Conservation (phyloP, 1,140 invertebrate genomes). For the Drosophila equinoxialis region DNA sequence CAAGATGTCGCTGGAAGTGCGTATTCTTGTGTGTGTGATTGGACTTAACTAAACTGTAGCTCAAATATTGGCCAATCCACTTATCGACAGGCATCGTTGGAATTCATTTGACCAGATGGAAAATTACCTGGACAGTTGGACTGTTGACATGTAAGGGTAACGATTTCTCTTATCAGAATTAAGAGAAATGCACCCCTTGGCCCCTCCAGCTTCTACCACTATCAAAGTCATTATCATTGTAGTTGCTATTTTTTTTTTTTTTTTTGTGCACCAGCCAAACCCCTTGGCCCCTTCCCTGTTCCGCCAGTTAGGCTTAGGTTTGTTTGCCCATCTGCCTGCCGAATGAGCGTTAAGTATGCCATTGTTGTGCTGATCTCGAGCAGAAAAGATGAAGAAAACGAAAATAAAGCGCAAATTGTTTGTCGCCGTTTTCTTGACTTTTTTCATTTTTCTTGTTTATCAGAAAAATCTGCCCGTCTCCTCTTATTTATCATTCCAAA, state of each 20-base stretch:
- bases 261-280: slow-evolving; percentile 19
- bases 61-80: slow-evolving; percentile 46
- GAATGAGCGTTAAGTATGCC: slow-evolving; percentile 73
- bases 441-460: slow-evolving; percentile 78
- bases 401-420: slow-evolving; percentile 37
- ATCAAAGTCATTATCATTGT: slow-evolving; percentile 37
- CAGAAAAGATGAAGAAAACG: slow-evolving; percentile 36
- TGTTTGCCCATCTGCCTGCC: slow-evolving; percentile 49
- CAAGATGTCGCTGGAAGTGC: slow-evolving; percentile 27
- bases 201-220: not conserved
- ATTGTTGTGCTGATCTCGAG: slow-evolving; percentile 66
- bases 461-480: slow-evolving; percentile 58
- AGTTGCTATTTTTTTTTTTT: slow-evolving; percentile 27
- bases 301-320: slow-evolving; percentile 6
- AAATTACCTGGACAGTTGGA: slow-evolving; percentile 46
- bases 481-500: slow-evolving; percentile 72
- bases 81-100: slow-evolving; percentile 25
- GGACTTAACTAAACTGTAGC: slow-evolving; percentile 17
- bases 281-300: slow-evolving; percentile 20
- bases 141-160: not conserved
- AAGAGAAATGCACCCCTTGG: no score
- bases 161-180: slow-evolving; percentile 12
- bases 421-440: slow-evolving; percentile 75
- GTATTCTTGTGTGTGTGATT: slow-evolving; percentile 11
- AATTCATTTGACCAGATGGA: slow-evolving; percentile 43